Base-by-base conservation (phyloP, 1,140 invertebrate species). In the Drosophila bocki region DNA sequence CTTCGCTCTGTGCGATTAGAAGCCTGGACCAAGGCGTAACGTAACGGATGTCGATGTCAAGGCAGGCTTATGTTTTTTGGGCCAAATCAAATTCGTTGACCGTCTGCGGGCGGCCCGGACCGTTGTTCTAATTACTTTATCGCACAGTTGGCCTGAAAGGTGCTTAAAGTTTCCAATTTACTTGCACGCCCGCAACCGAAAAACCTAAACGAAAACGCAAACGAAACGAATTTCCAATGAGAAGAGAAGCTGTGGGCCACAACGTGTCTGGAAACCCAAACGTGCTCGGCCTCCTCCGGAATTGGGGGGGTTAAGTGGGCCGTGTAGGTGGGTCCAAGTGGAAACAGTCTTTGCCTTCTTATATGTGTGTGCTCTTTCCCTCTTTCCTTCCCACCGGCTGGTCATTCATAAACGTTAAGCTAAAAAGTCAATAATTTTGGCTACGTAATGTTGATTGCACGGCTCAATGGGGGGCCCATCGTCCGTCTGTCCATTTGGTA, bases 151-250 rank as follows among this genome's bases (percentile, higher is more conserved):
- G 76, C 65, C 39, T 83, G 64, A 83, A 71, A 83, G 74, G 77
- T 75, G 74, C 84, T 88, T 84, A 80, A 78, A 84, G 63, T 84
- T 87, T 77, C 80, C 84, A 87, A 88, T 88, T 87, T 88, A 75
- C 68, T 75, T 59, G 59, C 33, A 67, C 54, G 53, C 65, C 80
- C 68, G 80, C 65, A 74, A 82, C 76, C 71, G 65, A 88, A 88
- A 56, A 56, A 56, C 13, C 53, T 39, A 56, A 56, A 56, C 53
- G 53, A 56, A 56, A 56, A 26, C 53, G 53, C 33, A 56, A 56
- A 56, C 35, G 80, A 69, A 74, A 82, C 76, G 69, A 88, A 88
- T 78, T 88, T 88, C 85, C 84, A 72, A 88, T 90, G 82, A 81
- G 71, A 84, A 64, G 77, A 75, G 71, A 84, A 64, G 80, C 80